Base-by-base conservation (phyloP, 1,140 invertebrate genomes). In the Drosophila lacertosa region DNA sequence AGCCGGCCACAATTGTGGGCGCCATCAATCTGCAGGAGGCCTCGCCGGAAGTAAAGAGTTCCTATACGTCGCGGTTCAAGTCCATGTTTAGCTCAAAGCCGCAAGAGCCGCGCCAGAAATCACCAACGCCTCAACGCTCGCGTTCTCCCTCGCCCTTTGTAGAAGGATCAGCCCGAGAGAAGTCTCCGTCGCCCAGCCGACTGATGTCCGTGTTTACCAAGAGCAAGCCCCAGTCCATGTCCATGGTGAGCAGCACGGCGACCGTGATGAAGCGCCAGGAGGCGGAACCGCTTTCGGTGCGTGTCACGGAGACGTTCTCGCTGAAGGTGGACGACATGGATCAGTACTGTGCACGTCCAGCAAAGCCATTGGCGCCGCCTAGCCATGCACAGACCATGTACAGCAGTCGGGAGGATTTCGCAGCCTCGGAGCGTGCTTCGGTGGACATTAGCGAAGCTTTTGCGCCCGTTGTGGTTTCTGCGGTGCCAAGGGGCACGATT, bases 241-340 rank as follows among this genome's bases (percentile, higher is more conserved):
- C 82, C 2, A 74, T 90, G 26, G 74, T 90, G 0, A 71, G 55
- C 40, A 74, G 66, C 44, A 63, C 72, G 0, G 44, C 78, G 0
- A 58, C 62, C 0, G 72, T 79, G 1, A 72, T 84, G 3, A 90
- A 88, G 29, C 67, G 82, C 20, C 68, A 86, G 2, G 78, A 89
- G 11, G 67, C 77, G 0, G 83, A 89, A 22, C 80, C 80, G 1
- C 57, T 89, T 3, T 74, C 90, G 0, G 90, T 91, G 9, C 79
- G 84, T 2, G 89, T 91, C 0, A 88, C 77, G 0, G 90, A 91
- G 51, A 91, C 90, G 2, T 91, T 91, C 37, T 91, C 90, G 0
- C 57, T 91, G 0, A 91, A 91, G 22, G 89, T 91, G 5, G 90
- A 91, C 32, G 90, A 91, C 37, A 90, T 91, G 89, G 90, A 91